These are phyloP conservation scores for Vanacampus margaritifer DNA, from an alignment of 2,113 vertebrate species.

Conservation along the genomic window DNA sequence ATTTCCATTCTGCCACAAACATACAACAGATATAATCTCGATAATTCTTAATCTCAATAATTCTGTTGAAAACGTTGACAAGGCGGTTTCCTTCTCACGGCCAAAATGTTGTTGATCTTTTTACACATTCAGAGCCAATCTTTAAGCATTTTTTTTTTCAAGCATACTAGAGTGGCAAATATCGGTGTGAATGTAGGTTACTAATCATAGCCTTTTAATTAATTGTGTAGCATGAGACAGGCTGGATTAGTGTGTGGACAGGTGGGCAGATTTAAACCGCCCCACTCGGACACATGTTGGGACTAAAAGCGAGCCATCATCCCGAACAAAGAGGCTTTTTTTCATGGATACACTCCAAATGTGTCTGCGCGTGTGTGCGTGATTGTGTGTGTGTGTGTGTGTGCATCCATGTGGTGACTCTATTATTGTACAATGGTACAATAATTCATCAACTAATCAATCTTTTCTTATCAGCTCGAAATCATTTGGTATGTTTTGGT, in stretches of 20 bases:
- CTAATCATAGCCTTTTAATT: constrained; percentile 71
- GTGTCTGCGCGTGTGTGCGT: constrained; percentile 19
- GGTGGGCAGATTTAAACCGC: constrained; percentile 69
- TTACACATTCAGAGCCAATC: constrained; percentile 11
- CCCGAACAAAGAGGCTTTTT: constrained; percentile 62
- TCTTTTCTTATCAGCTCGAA: not conserved
- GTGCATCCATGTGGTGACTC: too few relatives aligned
- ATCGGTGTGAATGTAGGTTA: constrained; percentile 61
- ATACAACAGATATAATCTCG: constrained; percentile 64
- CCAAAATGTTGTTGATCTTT: not conserved
- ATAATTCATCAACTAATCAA: not conserved
- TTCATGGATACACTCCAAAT: constrained; percentile 49
- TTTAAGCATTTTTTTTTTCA: not conserved
- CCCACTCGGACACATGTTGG: constrained; percentile 65
- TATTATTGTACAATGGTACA: not conserved
- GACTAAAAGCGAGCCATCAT: constrained; percentile 53
- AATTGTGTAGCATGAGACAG: constrained; percentile 65
- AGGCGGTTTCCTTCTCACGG: not conserved
- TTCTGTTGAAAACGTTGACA: constrained; percentile 53
- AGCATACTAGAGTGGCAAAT: constrained; percentile 24
- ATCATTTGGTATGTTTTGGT: not conserved
- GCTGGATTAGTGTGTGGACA: constrained; percentile 67
- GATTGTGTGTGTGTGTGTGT: not conserved
- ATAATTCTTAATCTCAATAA: constrained; percentile 62
- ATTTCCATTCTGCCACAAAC: constrained; percentile 68